A percentile compares a stretch with the other conserved stretches of the same genome.
Evolutionary conservation across 2,797 vertebrate genomes (phyloP).

Genomic region (Notolabrus celidotus): DNA sequence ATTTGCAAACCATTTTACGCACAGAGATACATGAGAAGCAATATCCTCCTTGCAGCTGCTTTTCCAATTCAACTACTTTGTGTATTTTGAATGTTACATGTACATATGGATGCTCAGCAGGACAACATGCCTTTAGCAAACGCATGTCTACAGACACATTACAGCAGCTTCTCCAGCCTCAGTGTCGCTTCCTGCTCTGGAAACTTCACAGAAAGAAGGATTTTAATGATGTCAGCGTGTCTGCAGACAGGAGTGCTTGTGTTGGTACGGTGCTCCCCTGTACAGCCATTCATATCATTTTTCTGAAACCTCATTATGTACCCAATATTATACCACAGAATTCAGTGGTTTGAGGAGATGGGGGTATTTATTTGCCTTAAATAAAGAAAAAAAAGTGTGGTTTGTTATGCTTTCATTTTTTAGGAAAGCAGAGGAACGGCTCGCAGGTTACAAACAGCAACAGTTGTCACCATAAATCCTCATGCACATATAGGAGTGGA

Average conservation of each 20-base stretch:
- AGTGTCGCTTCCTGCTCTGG: constrained; percentile 45
- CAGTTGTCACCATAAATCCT: constrained; percentile 82
- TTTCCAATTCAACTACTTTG: constrained; percentile 3
- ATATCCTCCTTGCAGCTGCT: constrained; percentile 17
- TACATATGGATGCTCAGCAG: constrained; percentile 26
- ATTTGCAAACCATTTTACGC: constrained; percentile 38
- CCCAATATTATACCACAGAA: constrained; percentile 78
- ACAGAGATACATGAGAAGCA: constrained; percentile 16
- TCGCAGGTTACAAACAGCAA: constrained; percentile 78
- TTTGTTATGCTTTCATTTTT: constrained; percentile 83
- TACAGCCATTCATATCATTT: constrained; percentile 77
- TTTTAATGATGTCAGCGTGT: constrained; percentile 64
- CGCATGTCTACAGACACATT: constrained; percentile 1
- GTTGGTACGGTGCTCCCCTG: constrained; percentile 51
- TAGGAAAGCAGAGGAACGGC: constrained; percentile 65
- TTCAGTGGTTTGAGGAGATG: constrained; percentile 77
- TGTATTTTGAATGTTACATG: constrained; percentile 17
- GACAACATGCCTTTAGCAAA: constrained; percentile 14
- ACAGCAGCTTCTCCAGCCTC: constrained; percentile 33
- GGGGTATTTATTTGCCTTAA: constrained; percentile 82
- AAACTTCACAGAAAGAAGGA: constrained; percentile 48
- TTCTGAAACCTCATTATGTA: constrained; percentile 79
- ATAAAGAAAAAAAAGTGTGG: constrained; percentile 73
- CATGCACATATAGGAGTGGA: constrained; percentile 73
- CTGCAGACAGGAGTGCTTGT: constrained; percentile 50